A percentile compares a stretch with the other conserved stretches of the same genome.
Evolutionary conservation across 2,888 invertebrate genomes (phyloP).

Genomic region (Drosophila atripex): DNA sequence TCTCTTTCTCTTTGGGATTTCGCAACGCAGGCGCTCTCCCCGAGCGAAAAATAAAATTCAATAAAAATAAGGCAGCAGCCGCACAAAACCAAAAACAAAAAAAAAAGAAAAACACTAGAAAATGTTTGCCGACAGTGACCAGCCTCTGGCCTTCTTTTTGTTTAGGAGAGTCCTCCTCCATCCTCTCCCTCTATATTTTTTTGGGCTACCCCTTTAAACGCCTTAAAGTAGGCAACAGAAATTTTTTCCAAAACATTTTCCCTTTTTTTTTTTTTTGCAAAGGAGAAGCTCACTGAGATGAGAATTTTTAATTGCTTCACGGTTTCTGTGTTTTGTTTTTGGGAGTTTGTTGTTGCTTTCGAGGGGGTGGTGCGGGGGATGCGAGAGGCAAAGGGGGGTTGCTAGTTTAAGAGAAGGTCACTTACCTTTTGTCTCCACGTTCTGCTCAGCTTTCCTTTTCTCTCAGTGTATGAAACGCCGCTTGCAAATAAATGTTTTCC

Average conservation of each 20-base stretch:
- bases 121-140: slow-evolving; percentile 65
- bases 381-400: background rate
- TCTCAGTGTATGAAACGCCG: slow-evolving; percentile 32
- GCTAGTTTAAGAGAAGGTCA: slow-evolving; percentile 53
- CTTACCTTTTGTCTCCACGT: slow-evolving; percentile 63
- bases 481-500: slow-evolving; percentile 13
- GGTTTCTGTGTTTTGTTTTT: slow-evolving; percentile 6
- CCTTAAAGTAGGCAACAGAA: slow-evolving; percentile 67
- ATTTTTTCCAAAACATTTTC: slow-evolving; percentile 24
- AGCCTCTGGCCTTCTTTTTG: slow-evolving; percentile 40
- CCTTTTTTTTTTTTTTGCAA: slow-evolving; percentile 6
- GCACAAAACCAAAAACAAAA: slow-evolving; percentile 49
- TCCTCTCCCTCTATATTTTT: too few species aligned
- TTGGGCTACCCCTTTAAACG: slow-evolving; percentile 16
- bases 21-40: slow-evolving; percentile 59
- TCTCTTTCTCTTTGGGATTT: slow-evolving; percentile 7
- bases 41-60: slow-evolving; percentile 46
- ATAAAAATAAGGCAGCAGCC: slow-evolving; percentile 37
- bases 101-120: slow-evolving; percentile 46
- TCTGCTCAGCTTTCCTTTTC: slow-evolving; percentile 37
- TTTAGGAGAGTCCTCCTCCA: background rate
- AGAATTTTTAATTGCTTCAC: slow-evolving; percentile 62
- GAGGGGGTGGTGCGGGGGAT: background rate
- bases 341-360: slow-evolving; percentile 27
- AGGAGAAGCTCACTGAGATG: slow-evolving; percentile 30